A percentile compares a stretch with the other conserved stretches of the same genome.
phyloP scores from a whole-genome alignment of 2,888 invertebrate species.

The Drosophila hamatofila region DNA sequence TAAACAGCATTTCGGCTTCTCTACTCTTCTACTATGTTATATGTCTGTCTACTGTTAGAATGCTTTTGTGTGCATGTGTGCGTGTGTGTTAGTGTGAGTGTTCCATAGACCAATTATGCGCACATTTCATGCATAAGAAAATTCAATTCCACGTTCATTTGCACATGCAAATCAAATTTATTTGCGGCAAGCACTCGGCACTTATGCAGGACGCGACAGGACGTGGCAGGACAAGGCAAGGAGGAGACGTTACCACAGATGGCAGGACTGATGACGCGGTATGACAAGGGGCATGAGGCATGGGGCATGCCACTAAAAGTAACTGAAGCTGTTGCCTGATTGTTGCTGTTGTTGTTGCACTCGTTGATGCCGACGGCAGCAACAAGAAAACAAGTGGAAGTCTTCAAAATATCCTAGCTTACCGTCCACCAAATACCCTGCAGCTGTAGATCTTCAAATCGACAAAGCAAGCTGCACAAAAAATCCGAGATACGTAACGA shows the following conservation, averaged over 20 bases:
- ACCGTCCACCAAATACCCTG: not conserved
- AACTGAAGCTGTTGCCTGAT: conserved; percentile 54
- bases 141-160: conserved; percentile 82
- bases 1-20: conserved; percentile 41
- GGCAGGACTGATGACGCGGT: not conserved
- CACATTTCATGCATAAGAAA: conserved; percentile 82
- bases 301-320: conserved; percentile 51
- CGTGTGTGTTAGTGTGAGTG: conserved; percentile 25
- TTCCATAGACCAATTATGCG: conserved; percentile 73
- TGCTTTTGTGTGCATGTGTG: conserved; percentile 28
- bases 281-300: conserved; percentile 12
- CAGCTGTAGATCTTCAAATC: too few relatives aligned
- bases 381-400: conserved; percentile 18
- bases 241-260: conserved; percentile 24
- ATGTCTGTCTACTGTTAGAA: conserved; percentile 41
- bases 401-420: not conserved
- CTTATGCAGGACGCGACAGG: conserved; percentile 58
- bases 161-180: conserved; percentile 82
- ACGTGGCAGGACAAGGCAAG: conserved; percentile 42
- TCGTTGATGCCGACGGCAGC: conserved; percentile 28
- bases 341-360: conserved; percentile 36
- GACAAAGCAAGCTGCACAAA: not conserved
- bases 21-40: conserved; percentile 16
- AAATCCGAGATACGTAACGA: too few relatives aligned
- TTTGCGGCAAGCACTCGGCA: conserved; percentile 73